These are phyloP conservation scores for Pemphredon lugubris DNA, from an alignment of 2,888 invertebrate species.

Conservation along the genomic window DNA sequence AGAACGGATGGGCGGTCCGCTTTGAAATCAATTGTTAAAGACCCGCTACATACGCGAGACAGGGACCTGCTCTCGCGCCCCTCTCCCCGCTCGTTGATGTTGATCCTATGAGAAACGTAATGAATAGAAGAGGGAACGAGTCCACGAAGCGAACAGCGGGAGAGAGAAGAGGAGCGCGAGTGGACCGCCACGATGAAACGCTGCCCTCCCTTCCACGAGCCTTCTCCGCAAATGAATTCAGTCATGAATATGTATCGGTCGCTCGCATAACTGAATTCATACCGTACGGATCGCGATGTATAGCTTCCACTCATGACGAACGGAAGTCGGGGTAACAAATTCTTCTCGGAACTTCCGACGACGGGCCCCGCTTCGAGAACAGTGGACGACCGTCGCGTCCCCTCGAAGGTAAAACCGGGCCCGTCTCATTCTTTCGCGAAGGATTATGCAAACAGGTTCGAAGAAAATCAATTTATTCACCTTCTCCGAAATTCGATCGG, in stretches of 20 bases:
- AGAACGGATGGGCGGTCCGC: constrained; percentile 54
- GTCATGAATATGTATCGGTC: constrained; percentile 76
- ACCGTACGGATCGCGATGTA: constrained; percentile 54
- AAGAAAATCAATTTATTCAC: no score
- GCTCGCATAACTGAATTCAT: constrained; percentile 73
- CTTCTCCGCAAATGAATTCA: constrained; percentile 76
- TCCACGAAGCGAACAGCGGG: constrained; percentile 36
- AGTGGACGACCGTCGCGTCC: background rate
- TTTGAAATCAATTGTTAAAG: constrained; percentile 58
- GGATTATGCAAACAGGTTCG: background rate
- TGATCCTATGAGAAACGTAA: constrained; percentile 44
- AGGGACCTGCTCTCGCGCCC: background rate
- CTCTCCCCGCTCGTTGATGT: background rate
- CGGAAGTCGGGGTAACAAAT: constrained; percentile 55
- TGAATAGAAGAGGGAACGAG: constrained; percentile 50
- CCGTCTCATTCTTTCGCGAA: background rate
- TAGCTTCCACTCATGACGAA: constrained; percentile 52
- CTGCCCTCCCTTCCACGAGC: constrained; percentile 63
- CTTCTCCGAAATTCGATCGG: no score
- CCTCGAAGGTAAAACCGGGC: background rate
- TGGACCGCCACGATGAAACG: constrained; percentile 70
- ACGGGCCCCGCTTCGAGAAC: background rate
- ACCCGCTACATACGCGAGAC: constrained; percentile 32
- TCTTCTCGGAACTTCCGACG: constrained; percentile 18
- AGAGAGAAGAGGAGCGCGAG: constrained; percentile 40